These are phyloP conservation scores for Anser brachyrhynchus DNA, from an alignment of 2,113 vertebrate species.

Conservation along the genomic window DNA sequence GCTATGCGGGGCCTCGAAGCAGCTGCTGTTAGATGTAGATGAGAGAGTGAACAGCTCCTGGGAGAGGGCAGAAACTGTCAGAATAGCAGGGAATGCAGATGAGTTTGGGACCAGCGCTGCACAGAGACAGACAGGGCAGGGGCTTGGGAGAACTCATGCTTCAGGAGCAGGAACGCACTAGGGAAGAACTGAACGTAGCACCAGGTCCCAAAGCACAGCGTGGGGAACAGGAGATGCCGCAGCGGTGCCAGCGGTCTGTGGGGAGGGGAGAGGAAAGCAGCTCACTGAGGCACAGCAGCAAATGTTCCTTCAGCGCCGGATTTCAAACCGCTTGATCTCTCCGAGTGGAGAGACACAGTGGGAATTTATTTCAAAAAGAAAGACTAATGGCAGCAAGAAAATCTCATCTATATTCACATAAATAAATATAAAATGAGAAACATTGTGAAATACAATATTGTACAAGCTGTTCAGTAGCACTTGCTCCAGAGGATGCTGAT, in stretches of 20 bases:
- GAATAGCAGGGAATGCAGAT: neutral
- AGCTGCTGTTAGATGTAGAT: neutral
- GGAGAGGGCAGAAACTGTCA: neutral
- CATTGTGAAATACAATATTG: neutral
- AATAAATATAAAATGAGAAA: neutral
- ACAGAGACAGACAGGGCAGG: neutral
- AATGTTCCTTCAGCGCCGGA: neutral
- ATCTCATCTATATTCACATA: neutral
- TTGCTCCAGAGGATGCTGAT: neutral
- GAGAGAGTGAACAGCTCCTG: neutral
- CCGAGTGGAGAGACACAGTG: neutral
- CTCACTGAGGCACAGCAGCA: neutral
- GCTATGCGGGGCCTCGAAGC: fast-evolving
- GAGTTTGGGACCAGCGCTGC: neutral
- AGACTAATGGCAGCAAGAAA: neutral
- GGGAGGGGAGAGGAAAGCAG: neutral
- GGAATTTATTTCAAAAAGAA: neutral
- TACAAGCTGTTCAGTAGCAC: neutral
- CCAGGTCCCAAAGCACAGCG: neutral
- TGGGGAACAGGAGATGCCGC: neutral
- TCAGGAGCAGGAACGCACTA: neutral
- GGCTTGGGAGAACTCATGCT: neutral
- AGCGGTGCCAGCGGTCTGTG: fast-evolving
- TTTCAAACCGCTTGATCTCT: neutral
- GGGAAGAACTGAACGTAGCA: neutral